Evolutionary conservation across 2,797 vertebrate species (phyloP), one percentile per base, ranked within the genome.

Genomic region (Melanogrammus aeglefinus): DNA sequence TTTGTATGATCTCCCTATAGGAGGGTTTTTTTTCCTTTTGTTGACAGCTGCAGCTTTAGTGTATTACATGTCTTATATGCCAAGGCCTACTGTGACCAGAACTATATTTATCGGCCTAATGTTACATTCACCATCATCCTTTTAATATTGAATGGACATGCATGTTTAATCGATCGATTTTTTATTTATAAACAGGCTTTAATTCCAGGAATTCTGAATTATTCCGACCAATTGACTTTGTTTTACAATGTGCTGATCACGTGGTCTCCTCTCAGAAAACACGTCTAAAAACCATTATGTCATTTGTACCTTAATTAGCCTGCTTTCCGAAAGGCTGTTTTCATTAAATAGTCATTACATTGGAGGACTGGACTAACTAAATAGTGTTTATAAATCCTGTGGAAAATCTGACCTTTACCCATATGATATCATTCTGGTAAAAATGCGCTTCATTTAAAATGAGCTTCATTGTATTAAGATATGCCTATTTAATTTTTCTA

Each of bases 181-280:
- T 27, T 36, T 0, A 36, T 36, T 69, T 69, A 24, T 27, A 69
- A 69, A 12, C 1, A 69, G 10, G 21, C 47, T 4, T 57, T n/a
- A 63, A 63, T 63, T 63, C 57, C 6, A 63, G 57, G n/a, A 24
- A 24, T 63, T n/a, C 6, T 8, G 21, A 51, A 51, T 51, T 51
- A 18, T 18, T 13, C 63, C 2, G 63, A 69, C 63, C 24, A 12
- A 69, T 69, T 4, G 10, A 69, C 57, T 9, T 63, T 8, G 57
- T 63, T 63, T 63, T 24, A 18, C 57, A n/a, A 33, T 14, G 38
- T 6, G 7, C 35, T 29, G 12, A 24, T 41, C 47, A 76, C 88
- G 88, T 36, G 88, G 89, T 88, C 82, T 90, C 88, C 88, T 33
- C 86, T 78, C 87, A 76, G 36, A 76, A 66, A 41, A 63, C n/a